A percentile compares a stretch with the other conserved stretches of the same genome.
These are phyloP conservation scores for Strigamia maritima DNA, from an alignment of 2,888 invertebrate genomes.

Conservation along the genomic window DNA sequence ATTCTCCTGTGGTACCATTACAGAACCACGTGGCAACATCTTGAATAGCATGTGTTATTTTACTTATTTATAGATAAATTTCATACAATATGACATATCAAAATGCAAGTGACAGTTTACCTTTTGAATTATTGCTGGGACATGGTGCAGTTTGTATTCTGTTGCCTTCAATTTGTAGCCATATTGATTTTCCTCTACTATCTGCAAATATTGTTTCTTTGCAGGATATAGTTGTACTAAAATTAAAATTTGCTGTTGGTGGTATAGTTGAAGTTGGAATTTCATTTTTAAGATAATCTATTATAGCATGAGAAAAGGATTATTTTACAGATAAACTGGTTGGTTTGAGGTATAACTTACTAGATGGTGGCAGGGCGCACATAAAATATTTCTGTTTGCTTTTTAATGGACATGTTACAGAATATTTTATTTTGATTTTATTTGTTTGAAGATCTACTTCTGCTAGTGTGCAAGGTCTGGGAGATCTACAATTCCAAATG, in stretches of 20 bases:
- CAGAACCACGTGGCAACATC: conserved; percentile 1
- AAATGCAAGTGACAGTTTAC: neutral
- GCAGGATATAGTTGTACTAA: neutral
- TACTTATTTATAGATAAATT: neutral
- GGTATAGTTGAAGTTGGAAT: too few species aligned
- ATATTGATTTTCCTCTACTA: neutral
- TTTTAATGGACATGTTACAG: neutral
- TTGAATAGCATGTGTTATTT: neutral
- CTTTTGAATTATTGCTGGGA: neutral
- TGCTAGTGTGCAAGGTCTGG: neutral
- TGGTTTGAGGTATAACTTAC: neutral
- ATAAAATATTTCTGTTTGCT: neutral
- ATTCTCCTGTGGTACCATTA: neutral
- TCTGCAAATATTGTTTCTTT: neutral
- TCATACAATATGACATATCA: too few species aligned
- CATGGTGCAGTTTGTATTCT: neutral
- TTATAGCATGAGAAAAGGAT: too few species aligned
- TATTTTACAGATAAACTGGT: too few species aligned
- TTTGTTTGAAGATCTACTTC: neutral
- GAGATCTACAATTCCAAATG: neutral
- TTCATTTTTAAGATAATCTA: too few species aligned
- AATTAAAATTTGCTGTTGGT: too few species aligned
- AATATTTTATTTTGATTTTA: neutral
- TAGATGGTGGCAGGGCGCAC: neutral
- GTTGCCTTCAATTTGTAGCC: neutral